These are phyloP conservation scores for Bemisia tabaci DNA, from an alignment of 1,140 invertebrate species.

Conservation along the genomic window DNA sequence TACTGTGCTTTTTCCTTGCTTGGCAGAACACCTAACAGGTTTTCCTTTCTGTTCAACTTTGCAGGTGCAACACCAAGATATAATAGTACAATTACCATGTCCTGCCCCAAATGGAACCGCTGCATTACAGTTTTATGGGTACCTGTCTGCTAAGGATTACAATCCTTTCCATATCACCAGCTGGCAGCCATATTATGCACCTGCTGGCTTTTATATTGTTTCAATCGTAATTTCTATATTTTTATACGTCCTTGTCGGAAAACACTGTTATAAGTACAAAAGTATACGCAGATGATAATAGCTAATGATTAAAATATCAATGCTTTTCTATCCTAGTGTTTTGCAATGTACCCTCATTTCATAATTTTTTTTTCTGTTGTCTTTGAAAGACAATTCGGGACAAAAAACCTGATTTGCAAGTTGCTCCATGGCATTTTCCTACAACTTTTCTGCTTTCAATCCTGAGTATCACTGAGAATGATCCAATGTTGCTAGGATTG, in stretches of 20 bases:
- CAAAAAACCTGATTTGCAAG: too few relatives aligned
- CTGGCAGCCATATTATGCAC: not conserved
- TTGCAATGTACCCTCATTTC: too few relatives aligned
- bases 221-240: not conserved
- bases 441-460: too few relatives aligned
- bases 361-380: too few relatives aligned
- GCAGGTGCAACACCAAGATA: slow-evolving; percentile 62
- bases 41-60: slow-evolving; percentile 14
- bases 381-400: too few relatives aligned
- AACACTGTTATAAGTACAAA: not conserved
- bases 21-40: too few relatives aligned
- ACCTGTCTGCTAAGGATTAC: slow-evolving; percentile 8
- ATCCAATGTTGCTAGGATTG: too few relatives aligned
- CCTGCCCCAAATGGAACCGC: slow-evolving; percentile 59
- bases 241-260: not conserved
- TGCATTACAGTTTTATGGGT: slow-evolving; percentile 35
- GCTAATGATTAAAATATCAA: too few relatives aligned
- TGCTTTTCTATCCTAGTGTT: too few relatives aligned
- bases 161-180: slow-evolving; percentile 3
- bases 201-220: not conserved
- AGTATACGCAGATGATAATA: not conserved
- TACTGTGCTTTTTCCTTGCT: too few relatives aligned
- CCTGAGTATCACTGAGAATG: too few relatives aligned
- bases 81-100: slow-evolving; percentile 64
- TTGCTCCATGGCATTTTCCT: too few relatives aligned